phyloP scores from a whole-genome alignment of 2,797 vertebrate genomes.

The Corythornis leucogaster region DNA sequence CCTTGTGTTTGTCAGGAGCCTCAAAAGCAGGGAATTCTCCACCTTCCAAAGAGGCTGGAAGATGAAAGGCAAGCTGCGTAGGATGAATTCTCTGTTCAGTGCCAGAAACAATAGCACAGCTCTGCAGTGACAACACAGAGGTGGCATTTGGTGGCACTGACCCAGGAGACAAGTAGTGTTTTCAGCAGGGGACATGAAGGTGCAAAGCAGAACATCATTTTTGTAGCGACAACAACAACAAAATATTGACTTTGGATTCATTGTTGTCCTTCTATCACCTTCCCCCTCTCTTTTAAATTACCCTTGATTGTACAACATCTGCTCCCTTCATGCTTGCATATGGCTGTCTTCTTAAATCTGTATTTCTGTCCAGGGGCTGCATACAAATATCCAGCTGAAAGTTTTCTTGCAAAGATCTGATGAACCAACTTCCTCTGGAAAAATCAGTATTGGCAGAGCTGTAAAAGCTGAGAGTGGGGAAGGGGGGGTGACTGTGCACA shows the following conservation, averaged over 20 bases:
- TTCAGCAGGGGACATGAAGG: neutral
- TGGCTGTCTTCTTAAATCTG: slow-evolving; percentile 65
- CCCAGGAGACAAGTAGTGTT: neutral
- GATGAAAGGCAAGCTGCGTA: neutral
- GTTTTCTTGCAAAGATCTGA: slow-evolving; percentile 38
- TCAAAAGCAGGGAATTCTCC: neutral
- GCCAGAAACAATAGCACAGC: neutral
- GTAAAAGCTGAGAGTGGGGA: neutral
- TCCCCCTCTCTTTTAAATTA: slow-evolving; percentile 69
- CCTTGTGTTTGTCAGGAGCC: neutral
- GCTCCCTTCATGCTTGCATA: slow-evolving; percentile 64
- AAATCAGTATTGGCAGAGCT: neutral
- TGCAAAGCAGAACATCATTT: slow-evolving; percentile 30
- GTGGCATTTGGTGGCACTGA: slow-evolving; percentile 26
- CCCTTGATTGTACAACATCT: slow-evolving; percentile 68
- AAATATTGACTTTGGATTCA: neutral
- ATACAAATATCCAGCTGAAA: slow-evolving; percentile 67
- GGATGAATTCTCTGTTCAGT: neutral
- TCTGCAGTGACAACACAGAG: neutral
- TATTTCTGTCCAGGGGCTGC: slow-evolving; percentile 63
- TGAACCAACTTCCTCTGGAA: neutral
- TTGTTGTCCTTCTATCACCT: slow-evolving; percentile 67
- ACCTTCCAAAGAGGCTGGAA: neutral
- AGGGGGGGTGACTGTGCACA: neutral
- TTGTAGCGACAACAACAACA: neutral